Base-by-base conservation (phyloP, 2,888 invertebrate genomes). In the Stegophylla sp. region DNA sequence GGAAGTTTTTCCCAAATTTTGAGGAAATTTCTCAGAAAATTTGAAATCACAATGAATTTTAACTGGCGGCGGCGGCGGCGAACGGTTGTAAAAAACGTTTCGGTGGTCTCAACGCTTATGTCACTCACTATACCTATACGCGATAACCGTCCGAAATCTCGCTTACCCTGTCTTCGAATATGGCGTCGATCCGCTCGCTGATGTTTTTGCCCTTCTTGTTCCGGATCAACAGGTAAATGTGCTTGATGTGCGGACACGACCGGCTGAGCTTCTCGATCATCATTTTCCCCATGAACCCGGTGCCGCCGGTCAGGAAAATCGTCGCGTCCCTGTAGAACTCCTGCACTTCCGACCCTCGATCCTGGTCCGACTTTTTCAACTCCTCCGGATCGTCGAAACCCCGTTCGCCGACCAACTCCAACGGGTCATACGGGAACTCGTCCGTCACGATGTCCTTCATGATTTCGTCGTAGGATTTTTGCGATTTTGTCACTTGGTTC, bases 301-400 rank as follows among this genome's bases (percentile, higher is more conserved):
- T 93, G 0, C 91, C 94, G 3, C 96, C 96, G 0, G 95, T 96
- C 13, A 96, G 89, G 76, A 96, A 92, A 41, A 96, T 88, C 48
- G 90, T 91, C 84, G 91, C 91, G 41, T 91, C 91, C 45, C 88
- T 88, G 85, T 90, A 94, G 85, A 91, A 93, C 53, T 91, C 90
- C 0, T 90, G 87, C 56, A 93, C 90, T 4, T 86, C 84, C 4
- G 86, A 85, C 10, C 83, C 83, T 1, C 53, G 74, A 9, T 75
- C 82, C 2, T 82, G 71, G 20, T 79, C 67, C 13, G 75, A 64
- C 15, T 81, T 73, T 41, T 53, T 41, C 23, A 76, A 15, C 0
- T 48, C 23, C 9, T 13, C 20, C 7, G 84, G 83, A 53, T 82
- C 53, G 28, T 82, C 67, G 75, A 84, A 84, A 79, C 82, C 83